phyloP scores from a whole-genome alignment of 2,888 invertebrate genomes.

The Clivina fossor region DNA sequence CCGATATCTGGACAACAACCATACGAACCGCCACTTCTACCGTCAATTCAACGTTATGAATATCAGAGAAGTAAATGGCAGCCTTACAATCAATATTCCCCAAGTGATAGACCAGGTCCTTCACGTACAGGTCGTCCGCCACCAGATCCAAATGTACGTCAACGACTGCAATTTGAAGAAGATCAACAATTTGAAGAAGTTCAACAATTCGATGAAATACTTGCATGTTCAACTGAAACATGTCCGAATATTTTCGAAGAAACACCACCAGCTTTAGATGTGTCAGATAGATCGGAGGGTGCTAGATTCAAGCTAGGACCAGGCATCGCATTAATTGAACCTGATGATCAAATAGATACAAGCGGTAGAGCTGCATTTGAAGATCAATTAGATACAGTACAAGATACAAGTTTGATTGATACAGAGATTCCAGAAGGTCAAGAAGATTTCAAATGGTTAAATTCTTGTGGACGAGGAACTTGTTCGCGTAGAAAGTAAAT shows the following conservation, averaged over 20 bases:
- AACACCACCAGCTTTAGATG: neutral
- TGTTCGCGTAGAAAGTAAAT: too few relatives aligned
- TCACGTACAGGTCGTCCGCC: neutral
- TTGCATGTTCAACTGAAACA: neutral
- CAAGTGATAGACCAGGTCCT: neutral
- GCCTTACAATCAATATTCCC: neutral
- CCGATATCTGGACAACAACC: neutral
- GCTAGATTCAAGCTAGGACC: neutral
- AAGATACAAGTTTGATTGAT: neutral
- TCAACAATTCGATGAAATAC: neutral
- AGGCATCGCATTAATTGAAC: neutral
- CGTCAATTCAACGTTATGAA: neutral
- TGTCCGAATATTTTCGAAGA: slow-evolving; percentile 9
- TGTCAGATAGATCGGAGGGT: neutral
- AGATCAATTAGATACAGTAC: neutral
- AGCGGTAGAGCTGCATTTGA: neutral
- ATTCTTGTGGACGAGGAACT: too few relatives aligned
- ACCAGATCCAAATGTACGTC: neutral
- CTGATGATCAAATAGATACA: neutral
- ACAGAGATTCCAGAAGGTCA: slow-evolving; percentile 4
- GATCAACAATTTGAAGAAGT: neutral
- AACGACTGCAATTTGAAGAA: too few relatives aligned
- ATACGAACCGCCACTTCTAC: neutral
- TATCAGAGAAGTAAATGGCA: neutral
- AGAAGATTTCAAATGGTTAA: slow-evolving; percentile 6